These are phyloP conservation scores for Ceyx cyanopectus DNA, from an alignment of 2,113 vertebrate genomes.

Conservation along the genomic window DNA sequence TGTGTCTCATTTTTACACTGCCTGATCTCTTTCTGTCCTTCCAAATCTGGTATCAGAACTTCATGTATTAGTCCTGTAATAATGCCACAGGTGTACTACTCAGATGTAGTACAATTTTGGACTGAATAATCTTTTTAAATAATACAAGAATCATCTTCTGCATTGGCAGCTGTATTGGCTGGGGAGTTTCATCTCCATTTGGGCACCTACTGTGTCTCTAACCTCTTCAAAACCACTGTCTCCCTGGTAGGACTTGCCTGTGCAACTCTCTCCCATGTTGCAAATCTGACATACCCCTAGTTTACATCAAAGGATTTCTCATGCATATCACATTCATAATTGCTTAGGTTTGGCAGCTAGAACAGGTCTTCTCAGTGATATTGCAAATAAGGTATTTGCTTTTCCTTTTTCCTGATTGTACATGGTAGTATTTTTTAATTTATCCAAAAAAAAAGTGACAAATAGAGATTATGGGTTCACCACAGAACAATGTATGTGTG, in stretches of 20 bases:
- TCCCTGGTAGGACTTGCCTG: not conserved
- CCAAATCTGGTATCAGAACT: not conserved
- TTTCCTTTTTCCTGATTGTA: not conserved
- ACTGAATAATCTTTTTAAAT: not conserved
- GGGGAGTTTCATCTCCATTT: not conserved
- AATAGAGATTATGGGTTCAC: not conserved
- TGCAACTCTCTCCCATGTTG: not conserved
- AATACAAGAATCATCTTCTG: not conserved
- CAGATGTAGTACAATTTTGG: not conserved
- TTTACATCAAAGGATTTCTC: not conserved
- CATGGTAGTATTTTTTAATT: not conserved
- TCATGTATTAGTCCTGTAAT: not conserved
- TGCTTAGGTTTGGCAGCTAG: not conserved
- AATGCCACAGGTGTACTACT: not conserved
- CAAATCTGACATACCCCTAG: not conserved
- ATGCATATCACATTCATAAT: not conserved
- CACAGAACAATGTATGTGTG: not conserved
- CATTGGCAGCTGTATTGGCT: not conserved
- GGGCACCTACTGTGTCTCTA: not conserved
- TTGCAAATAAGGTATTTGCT: not conserved
- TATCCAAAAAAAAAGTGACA: not conserved
- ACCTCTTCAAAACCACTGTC: not conserved
- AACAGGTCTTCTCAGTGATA: not conserved
- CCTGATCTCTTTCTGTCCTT: not conserved
- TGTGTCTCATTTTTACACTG: constrained; percentile 2